phyloP scores from a whole-genome alignment of 2,797 vertebrate genomes.

The Gymnothorax reevesii region DNA sequence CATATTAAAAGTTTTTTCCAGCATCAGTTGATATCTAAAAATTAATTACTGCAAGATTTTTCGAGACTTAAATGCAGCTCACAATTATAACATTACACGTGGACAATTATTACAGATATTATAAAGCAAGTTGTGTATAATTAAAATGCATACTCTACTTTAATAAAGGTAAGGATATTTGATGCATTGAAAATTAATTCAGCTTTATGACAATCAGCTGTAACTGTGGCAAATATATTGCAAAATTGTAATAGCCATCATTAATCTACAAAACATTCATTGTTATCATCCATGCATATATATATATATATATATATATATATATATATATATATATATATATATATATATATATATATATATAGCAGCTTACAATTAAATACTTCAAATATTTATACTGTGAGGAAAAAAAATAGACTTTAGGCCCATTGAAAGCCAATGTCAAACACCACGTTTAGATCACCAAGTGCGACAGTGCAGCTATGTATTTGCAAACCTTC shows the following conservation, averaged over 20 bases:
- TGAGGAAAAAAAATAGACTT: too few species aligned
- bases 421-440: too few species aligned
- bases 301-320: too few species aligned
- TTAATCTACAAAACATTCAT: background rate
- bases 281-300: too few species aligned
- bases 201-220: background rate
- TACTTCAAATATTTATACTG: too few species aligned
- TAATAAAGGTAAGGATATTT: background rate
- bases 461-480: background rate
- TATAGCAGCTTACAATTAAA: too few species aligned
- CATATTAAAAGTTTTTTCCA: background rate
- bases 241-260: background rate
- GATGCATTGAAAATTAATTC: background rate
- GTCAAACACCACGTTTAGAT: background rate
- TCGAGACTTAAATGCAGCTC: background rate
- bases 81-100: background rate
- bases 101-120: background rate
- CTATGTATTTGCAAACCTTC: background rate
- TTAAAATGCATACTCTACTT: background rate
- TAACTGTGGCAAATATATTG: background rate
- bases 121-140: background rate
- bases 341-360: too few species aligned
- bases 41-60: background rate
- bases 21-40: background rate
- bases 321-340: too few species aligned